Evolutionary conservation across 2,888 invertebrate genomes (phyloP).

Genomic region (Plebejus melissa): DNA sequence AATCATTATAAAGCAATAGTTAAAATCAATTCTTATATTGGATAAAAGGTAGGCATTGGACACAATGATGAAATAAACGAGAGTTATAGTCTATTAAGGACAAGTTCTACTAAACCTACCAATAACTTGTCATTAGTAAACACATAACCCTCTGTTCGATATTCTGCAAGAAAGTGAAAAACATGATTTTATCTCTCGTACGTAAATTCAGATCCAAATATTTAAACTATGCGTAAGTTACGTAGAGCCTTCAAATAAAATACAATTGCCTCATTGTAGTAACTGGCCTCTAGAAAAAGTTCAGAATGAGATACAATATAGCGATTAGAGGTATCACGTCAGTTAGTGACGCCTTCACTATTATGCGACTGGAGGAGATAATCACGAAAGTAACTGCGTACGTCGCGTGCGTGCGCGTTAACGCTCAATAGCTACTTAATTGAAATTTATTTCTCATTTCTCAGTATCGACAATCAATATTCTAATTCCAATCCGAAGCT

Average conservation of each 20-base stretch:
- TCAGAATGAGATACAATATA: constrained; percentile 45
- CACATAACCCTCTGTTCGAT: not conserved
- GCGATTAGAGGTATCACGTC: constrained; percentile 54
- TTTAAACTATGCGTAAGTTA: constrained; percentile 3
- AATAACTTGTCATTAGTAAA: not conserved
- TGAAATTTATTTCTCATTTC: constrained; percentile 79
- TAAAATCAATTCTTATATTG: not conserved
- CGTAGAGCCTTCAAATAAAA: not conserved
- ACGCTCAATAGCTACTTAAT: constrained; percentile 71
- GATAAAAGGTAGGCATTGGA: not conserved
- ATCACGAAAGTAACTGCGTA: constrained; percentile 65
- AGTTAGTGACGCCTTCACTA: constrained; percentile 48
- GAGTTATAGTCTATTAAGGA: not conserved
- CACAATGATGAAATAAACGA: not conserved
- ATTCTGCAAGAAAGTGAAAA: not conserved
- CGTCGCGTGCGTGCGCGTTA: constrained; percentile 52
- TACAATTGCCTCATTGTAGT: constrained; percentile 16
- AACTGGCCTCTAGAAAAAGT: constrained; percentile 25
- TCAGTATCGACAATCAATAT: constrained; percentile 79
- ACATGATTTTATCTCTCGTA: not conserved
- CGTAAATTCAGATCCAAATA: constrained; percentile 1
- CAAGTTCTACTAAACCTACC: no score
- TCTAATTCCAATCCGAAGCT: constrained; percentile 66
- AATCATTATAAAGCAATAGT: not conserved
- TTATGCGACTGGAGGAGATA: constrained; percentile 57